Conservation (phyloP, 2,113 vertebrate species). For the Petrocephalus zakoni region DNA sequence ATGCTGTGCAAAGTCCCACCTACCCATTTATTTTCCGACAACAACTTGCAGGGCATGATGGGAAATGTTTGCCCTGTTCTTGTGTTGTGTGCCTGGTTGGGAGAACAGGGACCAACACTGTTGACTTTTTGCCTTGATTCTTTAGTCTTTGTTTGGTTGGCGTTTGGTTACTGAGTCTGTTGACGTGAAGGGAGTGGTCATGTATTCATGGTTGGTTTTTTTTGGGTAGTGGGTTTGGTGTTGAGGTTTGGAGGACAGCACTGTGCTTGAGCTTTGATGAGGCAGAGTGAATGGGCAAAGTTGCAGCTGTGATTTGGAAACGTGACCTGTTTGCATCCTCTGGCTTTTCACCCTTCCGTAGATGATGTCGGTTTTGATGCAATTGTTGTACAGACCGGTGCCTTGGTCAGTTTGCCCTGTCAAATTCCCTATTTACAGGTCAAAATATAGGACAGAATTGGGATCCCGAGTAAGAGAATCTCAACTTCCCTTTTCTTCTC, state of each 20-base stretch:
- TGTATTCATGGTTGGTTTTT: constrained; percentile 23
- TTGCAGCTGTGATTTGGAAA: constrained; percentile 2
- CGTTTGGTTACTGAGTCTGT: neutral
- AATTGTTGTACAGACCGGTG: neutral
- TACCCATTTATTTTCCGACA: neutral
- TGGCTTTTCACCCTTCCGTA: neutral
- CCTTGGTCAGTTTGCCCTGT: neutral
- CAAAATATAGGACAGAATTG: neutral
- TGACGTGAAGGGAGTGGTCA: neutral
- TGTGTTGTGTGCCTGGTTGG: neutral
- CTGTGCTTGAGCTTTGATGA: constrained; percentile 22
- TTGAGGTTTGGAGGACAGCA: neutral
- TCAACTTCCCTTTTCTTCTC: neutral
- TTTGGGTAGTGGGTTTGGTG: constrained; percentile 12
- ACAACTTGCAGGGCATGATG: neutral
- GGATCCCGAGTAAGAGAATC: neutral
- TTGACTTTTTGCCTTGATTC: neutral
- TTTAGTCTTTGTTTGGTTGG: constrained; percentile 7
- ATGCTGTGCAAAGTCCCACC: neutral
- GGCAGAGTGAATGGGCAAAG: neutral
- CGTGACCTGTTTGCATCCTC: constrained; percentile 8
- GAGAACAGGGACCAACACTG: neutral
- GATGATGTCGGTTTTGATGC: neutral
- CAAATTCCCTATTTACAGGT: neutral
- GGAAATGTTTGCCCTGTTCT: neutral